Conservation (phyloP, 2,888 invertebrate species). For the Sericinus montela region DNA sequence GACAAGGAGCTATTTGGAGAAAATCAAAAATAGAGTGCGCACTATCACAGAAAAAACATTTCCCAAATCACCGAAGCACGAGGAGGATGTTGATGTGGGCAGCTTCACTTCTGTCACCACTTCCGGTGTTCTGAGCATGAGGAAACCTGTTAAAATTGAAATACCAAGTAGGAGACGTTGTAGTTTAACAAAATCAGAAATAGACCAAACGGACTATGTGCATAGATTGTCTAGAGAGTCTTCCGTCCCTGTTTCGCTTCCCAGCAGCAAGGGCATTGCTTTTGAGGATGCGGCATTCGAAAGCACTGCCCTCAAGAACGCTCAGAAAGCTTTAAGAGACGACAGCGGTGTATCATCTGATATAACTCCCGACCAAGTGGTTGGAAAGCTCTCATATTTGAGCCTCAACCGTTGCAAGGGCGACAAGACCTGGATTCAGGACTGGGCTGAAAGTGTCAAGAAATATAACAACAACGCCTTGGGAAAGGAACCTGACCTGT, state of each 20-base stretch:
- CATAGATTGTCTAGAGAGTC: slow-evolving; percentile 64
- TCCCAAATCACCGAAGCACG: slow-evolving; percentile 68
- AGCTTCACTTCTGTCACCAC: slow-evolving; percentile 86
- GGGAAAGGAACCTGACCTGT: slow-evolving; percentile 37
- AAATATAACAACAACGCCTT: slow-evolving; percentile 66
- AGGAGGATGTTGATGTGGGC: slow-evolving; percentile 74
- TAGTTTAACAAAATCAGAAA: slow-evolving; percentile 84
- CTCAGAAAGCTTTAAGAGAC: slow-evolving; percentile 55
- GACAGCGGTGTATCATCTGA: slow-evolving; percentile 45
- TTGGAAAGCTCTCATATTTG: slow-evolving; percentile 64
- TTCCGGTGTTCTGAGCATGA: slow-evolving; percentile 83
- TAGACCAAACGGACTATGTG: slow-evolving; percentile 82
- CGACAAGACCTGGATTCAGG: slow-evolving; percentile 81
- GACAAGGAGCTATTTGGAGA: slow-evolving; percentile 79
- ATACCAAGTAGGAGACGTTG: slow-evolving; percentile 63
- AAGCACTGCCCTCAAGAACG: slow-evolving; percentile 60
- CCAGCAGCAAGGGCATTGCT: slow-evolving; percentile 43
- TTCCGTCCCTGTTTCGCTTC: slow-evolving; percentile 64
- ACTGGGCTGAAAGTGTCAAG: slow-evolving; percentile 82
- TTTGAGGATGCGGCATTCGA: slow-evolving; percentile 57
- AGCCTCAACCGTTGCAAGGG: slow-evolving; percentile 72
- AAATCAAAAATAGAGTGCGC: slow-evolving; percentile 80
- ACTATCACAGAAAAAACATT: slow-evolving; percentile 78
- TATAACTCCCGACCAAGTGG: slow-evolving; percentile 54
- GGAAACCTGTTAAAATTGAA: slow-evolving; percentile 51